Evolutionary conservation across 2,888 invertebrate species (phyloP).

Genomic region (Meghimatium bilineatum): DNA sequence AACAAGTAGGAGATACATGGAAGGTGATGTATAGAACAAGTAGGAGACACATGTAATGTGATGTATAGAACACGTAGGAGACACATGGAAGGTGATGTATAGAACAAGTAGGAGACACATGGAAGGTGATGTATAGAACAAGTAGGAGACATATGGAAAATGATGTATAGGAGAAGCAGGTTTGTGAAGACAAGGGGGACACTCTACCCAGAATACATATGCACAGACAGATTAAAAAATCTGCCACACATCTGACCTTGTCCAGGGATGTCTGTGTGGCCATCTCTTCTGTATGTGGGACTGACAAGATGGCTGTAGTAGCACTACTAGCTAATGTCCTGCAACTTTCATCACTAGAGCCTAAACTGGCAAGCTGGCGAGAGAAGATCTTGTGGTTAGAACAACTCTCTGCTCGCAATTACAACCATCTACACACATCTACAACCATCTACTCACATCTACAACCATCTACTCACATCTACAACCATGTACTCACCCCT

Average conservation of each 20-base stretch:
- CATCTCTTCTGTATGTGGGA: conserved; percentile 2
- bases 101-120: not conserved
- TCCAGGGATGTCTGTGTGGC: conserved; percentile 41
- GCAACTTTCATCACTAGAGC: too few relatives aligned
- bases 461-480: not conserved
- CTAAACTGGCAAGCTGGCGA: too few relatives aligned
- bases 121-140: too few relatives aligned
- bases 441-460: conserved; percentile 47
- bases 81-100: too few relatives aligned
- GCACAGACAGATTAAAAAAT: too few relatives aligned
- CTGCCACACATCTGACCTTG: not conserved
- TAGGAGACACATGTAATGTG: not conserved
- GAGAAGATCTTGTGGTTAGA: too few relatives aligned
- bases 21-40: not conserved
- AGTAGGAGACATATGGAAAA: too few relatives aligned
- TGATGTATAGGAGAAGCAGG: too few relatives aligned
- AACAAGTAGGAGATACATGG: not conserved
- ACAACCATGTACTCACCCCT: not conserved
- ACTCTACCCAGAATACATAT: too few relatives aligned
- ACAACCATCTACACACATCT: not conserved
- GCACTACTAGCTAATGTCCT: too few relatives aligned
- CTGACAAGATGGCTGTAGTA: conserved; percentile 30
- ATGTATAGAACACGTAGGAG: not conserved
- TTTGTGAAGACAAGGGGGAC: too few relatives aligned
- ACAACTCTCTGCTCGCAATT: conserved; percentile 1